phyloP scores from a whole-genome alignment of 2,113 vertebrate genomes.

The Columba janthina region DNA sequence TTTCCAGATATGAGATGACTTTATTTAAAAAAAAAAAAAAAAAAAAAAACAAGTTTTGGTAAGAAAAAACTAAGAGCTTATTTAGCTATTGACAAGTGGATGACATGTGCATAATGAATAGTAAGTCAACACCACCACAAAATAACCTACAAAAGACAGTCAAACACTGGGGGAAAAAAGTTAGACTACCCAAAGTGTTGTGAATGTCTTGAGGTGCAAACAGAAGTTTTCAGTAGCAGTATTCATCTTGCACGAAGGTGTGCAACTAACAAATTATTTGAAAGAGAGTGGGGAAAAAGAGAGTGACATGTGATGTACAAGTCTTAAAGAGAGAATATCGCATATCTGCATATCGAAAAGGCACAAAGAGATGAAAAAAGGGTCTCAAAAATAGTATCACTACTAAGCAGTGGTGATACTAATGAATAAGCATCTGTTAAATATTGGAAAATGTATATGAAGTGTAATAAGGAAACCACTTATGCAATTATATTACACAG shows the following conservation, averaged over 20 bases:
- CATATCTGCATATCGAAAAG: neutral
- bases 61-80: neutral
- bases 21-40: neutral
- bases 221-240: neutral
- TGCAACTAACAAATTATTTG: neutral
- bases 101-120: neutral
- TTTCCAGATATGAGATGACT: neutral
- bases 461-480: neutral
- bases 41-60: neutral
- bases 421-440: neutral
- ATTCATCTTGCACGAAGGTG: neutral
- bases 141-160: neutral
- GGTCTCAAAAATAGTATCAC: neutral
- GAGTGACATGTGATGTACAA: neutral
- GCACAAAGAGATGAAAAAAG: neutral
- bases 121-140: neutral
- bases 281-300: rapidly evolving
- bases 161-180: neutral
- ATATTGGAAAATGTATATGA: neutral
- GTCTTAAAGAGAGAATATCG: neutral
- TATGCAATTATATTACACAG: neutral
- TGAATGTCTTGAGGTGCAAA: neutral
- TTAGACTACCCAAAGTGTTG: neutral
- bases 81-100: neutral
- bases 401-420: neutral